phyloP scores from a whole-genome alignment of 2,888 invertebrate species.

The Neoaliturus tenellus region DNA sequence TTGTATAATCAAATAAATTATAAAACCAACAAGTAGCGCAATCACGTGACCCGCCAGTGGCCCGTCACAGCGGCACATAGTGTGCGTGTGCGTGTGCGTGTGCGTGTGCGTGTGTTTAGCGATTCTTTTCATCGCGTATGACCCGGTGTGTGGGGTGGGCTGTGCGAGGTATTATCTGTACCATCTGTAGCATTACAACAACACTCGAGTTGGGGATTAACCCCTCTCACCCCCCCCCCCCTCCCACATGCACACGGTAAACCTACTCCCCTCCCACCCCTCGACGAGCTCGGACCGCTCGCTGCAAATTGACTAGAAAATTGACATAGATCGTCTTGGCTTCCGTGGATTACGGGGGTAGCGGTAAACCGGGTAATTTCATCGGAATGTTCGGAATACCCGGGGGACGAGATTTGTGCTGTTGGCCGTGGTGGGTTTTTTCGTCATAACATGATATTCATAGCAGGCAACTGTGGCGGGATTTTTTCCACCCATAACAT shows the following conservation, averaged over 20 bases:
- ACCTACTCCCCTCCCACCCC: neutral
- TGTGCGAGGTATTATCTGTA: neutral
- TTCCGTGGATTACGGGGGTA: neutral
- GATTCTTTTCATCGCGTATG: neutral
- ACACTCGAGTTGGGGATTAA: slow-evolving; percentile 35
- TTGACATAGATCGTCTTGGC: slow-evolving; percentile 52
- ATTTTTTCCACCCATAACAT: no score
- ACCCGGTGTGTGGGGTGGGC: neutral
- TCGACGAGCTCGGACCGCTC: slow-evolving; percentile 6
- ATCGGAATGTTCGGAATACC: neutral
- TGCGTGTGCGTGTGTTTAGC: no score
- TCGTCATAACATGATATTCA: no score
- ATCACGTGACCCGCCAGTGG: no score
- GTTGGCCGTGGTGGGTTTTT: no score
- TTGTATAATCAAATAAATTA: no score
- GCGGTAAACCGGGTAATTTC: neutral
- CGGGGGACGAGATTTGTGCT: no score
- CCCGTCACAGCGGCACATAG: no score
- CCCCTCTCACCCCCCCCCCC: slow-evolving; percentile 1
- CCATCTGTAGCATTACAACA: slow-evolving; percentile 50
- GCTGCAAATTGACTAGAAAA: slow-evolving; percentile 54
- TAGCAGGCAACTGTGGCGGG: no score
- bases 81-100: no score
- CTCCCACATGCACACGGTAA: no score
- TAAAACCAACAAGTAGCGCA: no score